These are phyloP conservation scores for Sphenopsis melanotis DNA, from an alignment of 2,797 vertebrate genomes.

Conservation along the genomic window DNA sequence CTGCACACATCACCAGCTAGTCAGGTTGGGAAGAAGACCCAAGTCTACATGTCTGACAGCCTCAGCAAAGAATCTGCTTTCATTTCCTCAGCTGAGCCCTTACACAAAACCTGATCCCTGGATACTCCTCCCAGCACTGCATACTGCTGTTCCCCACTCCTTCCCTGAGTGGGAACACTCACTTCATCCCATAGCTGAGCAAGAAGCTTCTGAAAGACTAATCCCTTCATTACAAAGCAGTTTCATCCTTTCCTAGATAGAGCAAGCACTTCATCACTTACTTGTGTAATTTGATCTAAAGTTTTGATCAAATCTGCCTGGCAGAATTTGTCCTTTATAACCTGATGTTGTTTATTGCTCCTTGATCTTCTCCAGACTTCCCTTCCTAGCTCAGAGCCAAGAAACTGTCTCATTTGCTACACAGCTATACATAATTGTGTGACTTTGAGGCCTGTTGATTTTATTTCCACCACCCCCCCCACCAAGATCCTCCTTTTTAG, in stretches of 20 bases:
- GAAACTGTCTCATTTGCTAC: background rate
- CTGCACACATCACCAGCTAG: background rate
- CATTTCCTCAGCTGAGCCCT: background rate
- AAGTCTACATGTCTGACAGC: background rate
- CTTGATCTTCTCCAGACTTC: slow-evolving; percentile 52
- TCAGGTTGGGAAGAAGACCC: background rate
- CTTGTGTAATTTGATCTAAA: slow-evolving; percentile 10
- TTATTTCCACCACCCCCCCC: fast-evolving
- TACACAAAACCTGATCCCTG: background rate
- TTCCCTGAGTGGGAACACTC: background rate
- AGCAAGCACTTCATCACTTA: background rate
- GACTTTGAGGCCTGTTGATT: background rate
- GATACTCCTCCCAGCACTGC: background rate
- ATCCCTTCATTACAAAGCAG: background rate
- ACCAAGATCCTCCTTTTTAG: background rate
- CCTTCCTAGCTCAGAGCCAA: background rate
- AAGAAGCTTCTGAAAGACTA: background rate
- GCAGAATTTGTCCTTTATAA: background rate
- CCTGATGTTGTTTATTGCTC: slow-evolving; percentile 5
- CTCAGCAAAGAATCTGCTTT: background rate
- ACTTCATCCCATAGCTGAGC: background rate
- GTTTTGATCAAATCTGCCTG: slow-evolving; percentile 20
- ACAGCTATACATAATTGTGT: background rate
- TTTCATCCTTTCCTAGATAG: background rate
- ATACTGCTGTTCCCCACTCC: background rate